A percentile compares a stretch with the other conserved stretches of the same genome.
phyloP scores from a whole-genome alignment of 2,797 vertebrate species.

The Loris lydekkerianus region DNA sequence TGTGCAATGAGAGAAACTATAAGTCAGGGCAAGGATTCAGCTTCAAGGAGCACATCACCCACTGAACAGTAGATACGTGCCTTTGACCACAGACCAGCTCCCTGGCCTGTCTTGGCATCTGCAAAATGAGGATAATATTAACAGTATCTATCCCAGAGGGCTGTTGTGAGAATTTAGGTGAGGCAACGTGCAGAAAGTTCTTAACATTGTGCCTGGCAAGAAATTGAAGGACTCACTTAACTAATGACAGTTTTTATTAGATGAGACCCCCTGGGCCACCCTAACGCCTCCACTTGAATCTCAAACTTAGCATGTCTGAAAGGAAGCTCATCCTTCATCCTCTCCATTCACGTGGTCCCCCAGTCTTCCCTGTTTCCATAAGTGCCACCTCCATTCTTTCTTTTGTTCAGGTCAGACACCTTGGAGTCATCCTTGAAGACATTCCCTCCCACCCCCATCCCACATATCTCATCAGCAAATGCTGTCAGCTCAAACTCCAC shows the following conservation, averaged over 20 bases:
- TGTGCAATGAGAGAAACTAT: neutral
- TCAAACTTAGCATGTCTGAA: neutral
- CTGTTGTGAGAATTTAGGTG: neutral
- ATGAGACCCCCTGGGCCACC: neutral
- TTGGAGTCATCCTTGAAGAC: neutral
- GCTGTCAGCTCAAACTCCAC: neutral
- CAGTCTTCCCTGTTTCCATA: neutral
- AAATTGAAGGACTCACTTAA: neutral
- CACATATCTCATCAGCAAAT: neutral
- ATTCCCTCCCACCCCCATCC: neutral
- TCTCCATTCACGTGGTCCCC: neutral
- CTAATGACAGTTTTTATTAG: neutral
- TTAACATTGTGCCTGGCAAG: neutral
- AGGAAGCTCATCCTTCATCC: neutral
- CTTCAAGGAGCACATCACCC: neutral
- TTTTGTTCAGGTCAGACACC: neutral
- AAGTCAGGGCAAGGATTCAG: neutral
- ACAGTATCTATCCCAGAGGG: neutral
- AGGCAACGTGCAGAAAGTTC: neutral
- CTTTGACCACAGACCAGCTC: neutral
- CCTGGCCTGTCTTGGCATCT: conserved; percentile 30
- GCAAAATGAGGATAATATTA: neutral
- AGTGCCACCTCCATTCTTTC: neutral
- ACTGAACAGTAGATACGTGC: neutral
- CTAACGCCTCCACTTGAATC: neutral